Evolutionary conservation across 2,113 vertebrate species (phyloP).

Genomic region (Oenanthe melanoleuca): DNA sequence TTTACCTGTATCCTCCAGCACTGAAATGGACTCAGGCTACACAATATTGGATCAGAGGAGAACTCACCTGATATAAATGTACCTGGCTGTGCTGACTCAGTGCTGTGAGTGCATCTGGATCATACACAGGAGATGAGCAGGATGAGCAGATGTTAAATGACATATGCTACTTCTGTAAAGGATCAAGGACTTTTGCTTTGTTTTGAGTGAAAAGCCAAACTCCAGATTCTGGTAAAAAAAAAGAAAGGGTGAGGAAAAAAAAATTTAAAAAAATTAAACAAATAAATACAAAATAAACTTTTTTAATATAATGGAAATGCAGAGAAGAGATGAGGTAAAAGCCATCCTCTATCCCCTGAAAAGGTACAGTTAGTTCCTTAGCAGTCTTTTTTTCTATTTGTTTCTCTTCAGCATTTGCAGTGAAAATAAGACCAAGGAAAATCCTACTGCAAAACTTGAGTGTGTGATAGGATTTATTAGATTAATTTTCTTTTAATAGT

Average conservation of each 20-base stretch:
- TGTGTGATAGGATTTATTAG: background rate
- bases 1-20: background rate
- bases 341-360: accelerated
- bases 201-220: background rate
- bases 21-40: background rate
- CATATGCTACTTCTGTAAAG: background rate
- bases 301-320: background rate
- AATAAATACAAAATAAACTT: background rate
- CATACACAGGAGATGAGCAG: background rate
- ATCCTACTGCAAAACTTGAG: background rate
- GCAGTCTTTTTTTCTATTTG: background rate
- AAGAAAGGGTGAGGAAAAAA: background rate
- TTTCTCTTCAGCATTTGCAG: background rate
- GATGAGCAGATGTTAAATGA: background rate
- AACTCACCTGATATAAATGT: background rate
- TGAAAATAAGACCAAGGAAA: background rate
- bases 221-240: background rate
- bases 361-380: background rate
- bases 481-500: background rate
- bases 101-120: background rate
- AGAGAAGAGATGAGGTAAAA: background rate
- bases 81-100: background rate
- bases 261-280: background rate
- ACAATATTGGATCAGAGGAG: background rate
- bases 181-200: background rate